Evolutionary conservation across 2,113 vertebrate species (phyloP), one percentile per base, ranked within the genome.

Genomic region (Hypomesus transpacificus): DNA sequence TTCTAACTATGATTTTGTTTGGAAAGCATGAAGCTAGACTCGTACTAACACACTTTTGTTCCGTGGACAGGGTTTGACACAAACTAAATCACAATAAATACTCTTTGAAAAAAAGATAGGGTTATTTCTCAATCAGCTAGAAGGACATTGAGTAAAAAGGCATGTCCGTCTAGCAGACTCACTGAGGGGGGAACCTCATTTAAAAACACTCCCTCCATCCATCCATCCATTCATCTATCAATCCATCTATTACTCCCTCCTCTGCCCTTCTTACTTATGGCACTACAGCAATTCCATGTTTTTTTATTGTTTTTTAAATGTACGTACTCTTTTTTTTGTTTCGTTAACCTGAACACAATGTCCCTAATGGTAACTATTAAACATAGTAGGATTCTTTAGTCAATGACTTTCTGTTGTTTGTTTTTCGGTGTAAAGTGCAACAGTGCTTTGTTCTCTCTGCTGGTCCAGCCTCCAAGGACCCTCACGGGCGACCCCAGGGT

Each of bases 351-450:
- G 89, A 90, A 88, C 81, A 78, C 54, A 74, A 59, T 61, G 61
- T 77, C 81, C 74, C 82, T 84, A 87, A 73, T 72, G 80, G 86
- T 91, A 90, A 89, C 85, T 85, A 81, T 76, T 83, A 80, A 84
- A 82, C 85, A 82, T 75, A 82, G 81, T 80, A 84, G 84, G 82
- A 75, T 81, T 83, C 74, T 80, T 77, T 70, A 79, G 76, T 72
- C 21, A 52, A 54, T 34, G 53, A 74, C 71, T 76, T 80, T 80
- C 75, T 26, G 81, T 68, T 74, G 50, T 82, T 61, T 81, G 88
- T 86, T 87, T 87, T 86, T 91, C 89, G 94, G 94, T 91, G 77
- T 98, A 99, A 99, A 99, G 97, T 99, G 96, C 97, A 96, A 94
- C 91, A 98, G 97, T 99, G 97, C 97, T 95, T 95, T 94, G 90